phyloP scores from a whole-genome alignment of 2,888 invertebrate genomes.

The Ornithoptera alexandrae region DNA sequence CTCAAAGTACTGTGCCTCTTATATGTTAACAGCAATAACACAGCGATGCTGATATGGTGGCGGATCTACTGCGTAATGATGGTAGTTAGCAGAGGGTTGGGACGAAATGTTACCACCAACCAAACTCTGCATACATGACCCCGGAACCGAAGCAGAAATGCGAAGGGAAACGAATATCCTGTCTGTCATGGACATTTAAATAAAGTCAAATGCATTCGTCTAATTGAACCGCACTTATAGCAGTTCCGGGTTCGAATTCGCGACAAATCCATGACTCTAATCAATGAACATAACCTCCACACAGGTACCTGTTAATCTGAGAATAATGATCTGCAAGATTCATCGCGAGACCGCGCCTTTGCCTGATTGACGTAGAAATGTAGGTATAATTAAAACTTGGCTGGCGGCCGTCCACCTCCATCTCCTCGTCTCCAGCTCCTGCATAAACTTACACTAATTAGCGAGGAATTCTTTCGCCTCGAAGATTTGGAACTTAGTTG shows the following conservation, averaged over 20 bases:
- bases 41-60: too few relatives aligned
- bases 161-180: too few relatives aligned
- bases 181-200: too few relatives aligned
- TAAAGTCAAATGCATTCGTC: too few relatives aligned
- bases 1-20: too few relatives aligned
- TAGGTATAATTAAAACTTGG: conserved; percentile 71
- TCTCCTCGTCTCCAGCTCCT: conserved; percentile 36
- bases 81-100: too few relatives aligned
- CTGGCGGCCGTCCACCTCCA: conserved; percentile 47
- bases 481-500: conserved; percentile 70
- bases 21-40: too few relatives aligned
- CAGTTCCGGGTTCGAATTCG: conserved; percentile 29
- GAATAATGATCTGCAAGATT: conserved; percentile 44
- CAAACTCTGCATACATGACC: too few relatives aligned
- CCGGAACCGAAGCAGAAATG: too few relatives aligned
- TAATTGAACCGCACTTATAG: neutral
- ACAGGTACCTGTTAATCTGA: conserved; percentile 52
- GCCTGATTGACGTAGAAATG: conserved; percentile 53
- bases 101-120: too few relatives aligned
- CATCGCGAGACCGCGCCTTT: conserved; percentile 39
- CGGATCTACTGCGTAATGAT: too few relatives aligned
- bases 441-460: conserved; percentile 79
- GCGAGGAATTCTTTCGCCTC: conserved; percentile 71
- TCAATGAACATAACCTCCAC: conserved; percentile 54
- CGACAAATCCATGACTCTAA: conserved; percentile 59